Evolutionary conservation across 2,888 invertebrate species (phyloP), one percentile per base, ranked within the genome.

Genomic region (Diploptera punctata): DNA sequence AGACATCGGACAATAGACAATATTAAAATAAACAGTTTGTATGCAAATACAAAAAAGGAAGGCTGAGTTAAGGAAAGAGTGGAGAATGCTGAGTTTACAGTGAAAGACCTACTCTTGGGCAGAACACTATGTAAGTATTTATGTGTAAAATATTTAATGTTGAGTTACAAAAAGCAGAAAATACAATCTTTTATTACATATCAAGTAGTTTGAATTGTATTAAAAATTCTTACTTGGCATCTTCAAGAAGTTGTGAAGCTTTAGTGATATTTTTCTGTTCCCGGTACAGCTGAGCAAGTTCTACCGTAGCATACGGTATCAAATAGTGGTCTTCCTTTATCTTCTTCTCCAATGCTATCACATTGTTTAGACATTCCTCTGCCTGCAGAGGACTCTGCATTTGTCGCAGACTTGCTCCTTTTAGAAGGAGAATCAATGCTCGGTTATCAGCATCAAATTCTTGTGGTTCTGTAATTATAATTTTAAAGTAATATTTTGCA

Each of bases 171-270:
- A n/a, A n/a, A n/a, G n/a, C n/a, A n/a, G n/a, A n/a, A n/a, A n/a
- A n/a, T n/a, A n/a, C n/a, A n/a, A n/a, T n/a, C n/a, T n/a, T n/a
- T n/a, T n/a, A n/a, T n/a, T n/a, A n/a, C n/a, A n/a, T n/a, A n/a
- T n/a, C n/a, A n/a, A n/a, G n/a, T n/a, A n/a, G n/a, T n/a, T n/a
- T n/a, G n/a, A n/a, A n/a, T n/a, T n/a, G n/a, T n/a, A n/a, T n/a
- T n/a, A n/a, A n/a, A n/a, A n/a, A n/a, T n/a, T n/a, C 86, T 82
- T 86, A 95, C 95, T 93, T 95, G 9, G 94, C 94, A 78, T 93
- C 93, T 77, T 94, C 92, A 44, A 98, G 84, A 72, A 91, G 87
- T 13, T 87, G 84, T 72, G 90, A 85, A 1, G 95, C 93, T 68
- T 89, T 88, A 31, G 89, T 87, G 54, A 82, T 83, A 61, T 92